Conservation (phyloP, 2,888 invertebrate genomes). For the Acanthosepion pharaonis region DNA sequence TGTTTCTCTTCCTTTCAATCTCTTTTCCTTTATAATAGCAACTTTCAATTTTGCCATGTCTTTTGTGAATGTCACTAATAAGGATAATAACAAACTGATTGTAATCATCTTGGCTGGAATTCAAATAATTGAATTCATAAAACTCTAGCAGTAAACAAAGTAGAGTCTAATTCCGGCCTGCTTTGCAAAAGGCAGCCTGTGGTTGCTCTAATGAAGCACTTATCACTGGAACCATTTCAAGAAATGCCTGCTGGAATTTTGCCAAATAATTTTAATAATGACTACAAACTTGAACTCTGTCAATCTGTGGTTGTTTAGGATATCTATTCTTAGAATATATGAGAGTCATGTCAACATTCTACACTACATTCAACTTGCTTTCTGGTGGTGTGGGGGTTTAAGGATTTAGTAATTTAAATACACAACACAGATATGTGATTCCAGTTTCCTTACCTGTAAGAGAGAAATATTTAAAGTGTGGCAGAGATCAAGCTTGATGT, state of each 20-base stretch:
- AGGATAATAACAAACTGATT: constrained; percentile 6
- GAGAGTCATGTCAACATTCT: background rate
- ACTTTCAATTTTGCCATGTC: background rate
- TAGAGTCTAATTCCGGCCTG: constrained; percentile 6
- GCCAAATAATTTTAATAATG: constrained; percentile 8
- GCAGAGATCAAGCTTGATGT: too few species aligned
- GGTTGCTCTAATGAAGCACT: constrained; percentile 21
- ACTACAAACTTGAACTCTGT: background rate
- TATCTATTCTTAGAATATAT: background rate
- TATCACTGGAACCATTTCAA: constrained; percentile 22
- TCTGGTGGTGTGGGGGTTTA: background rate
- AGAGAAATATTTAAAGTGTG: too few species aligned
- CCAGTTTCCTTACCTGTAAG: too few species aligned
- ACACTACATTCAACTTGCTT: background rate
- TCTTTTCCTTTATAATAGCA: background rate
- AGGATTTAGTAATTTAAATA: too few species aligned
- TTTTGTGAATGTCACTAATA: constrained; percentile 33
- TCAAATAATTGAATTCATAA: constrained; percentile 9
- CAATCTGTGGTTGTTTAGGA: background rate
- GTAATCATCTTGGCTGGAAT: constrained; percentile 21
- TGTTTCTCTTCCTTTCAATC: background rate
- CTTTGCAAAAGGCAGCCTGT: background rate
- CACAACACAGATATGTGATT: too few species aligned
- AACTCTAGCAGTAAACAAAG: background rate
- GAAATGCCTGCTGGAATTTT: background rate